A percentile compares a stretch with the other conserved stretches of the same genome.
These are phyloP conservation scores for Dorcus parallelipipedus DNA, from an alignment of 2,888 invertebrate genomes.

Conservation along the genomic window DNA sequence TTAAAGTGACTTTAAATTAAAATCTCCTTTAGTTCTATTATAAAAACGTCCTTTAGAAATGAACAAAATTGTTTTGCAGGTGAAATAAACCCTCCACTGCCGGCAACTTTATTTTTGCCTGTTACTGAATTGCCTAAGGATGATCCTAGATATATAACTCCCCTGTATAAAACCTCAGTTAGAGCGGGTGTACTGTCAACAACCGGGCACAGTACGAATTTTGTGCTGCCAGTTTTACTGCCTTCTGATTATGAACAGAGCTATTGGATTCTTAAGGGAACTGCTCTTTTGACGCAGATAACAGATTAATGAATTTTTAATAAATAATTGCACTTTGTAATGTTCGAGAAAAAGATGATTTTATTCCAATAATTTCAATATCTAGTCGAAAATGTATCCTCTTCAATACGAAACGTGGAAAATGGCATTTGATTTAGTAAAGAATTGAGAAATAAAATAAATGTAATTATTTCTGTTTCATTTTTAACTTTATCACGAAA, in stretches of 20 bases:
- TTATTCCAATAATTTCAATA: no score
- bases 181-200: conserved; percentile 85
- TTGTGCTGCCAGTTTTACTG: conserved; percentile 75
- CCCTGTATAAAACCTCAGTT: conserved; percentile 85
- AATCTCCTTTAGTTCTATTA: no score
- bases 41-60: no score
- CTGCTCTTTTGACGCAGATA: conserved; percentile 80
- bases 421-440: no score
- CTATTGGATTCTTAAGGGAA: conserved; percentile 87
- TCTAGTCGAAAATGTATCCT: no score
- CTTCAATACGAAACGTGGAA: no score
- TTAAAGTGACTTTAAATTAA: no score
- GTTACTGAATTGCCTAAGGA: conserved; percentile 58
- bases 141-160: conserved; percentile 68
- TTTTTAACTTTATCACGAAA: no score
- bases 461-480: no score
- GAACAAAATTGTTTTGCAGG: conserved; percentile 48
- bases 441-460: no score
- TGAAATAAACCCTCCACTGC: conserved; percentile 72
- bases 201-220: conserved; percentile 92
- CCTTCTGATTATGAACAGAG: conserved; percentile 62
- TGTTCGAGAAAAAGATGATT: no score
- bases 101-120: conserved; percentile 66
- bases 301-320: conserved; percentile 55
- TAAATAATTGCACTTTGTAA: no score